These are phyloP conservation scores for Falco peregrinus DNA, from an alignment of 2,797 vertebrate species.

Conservation along the genomic window DNA sequence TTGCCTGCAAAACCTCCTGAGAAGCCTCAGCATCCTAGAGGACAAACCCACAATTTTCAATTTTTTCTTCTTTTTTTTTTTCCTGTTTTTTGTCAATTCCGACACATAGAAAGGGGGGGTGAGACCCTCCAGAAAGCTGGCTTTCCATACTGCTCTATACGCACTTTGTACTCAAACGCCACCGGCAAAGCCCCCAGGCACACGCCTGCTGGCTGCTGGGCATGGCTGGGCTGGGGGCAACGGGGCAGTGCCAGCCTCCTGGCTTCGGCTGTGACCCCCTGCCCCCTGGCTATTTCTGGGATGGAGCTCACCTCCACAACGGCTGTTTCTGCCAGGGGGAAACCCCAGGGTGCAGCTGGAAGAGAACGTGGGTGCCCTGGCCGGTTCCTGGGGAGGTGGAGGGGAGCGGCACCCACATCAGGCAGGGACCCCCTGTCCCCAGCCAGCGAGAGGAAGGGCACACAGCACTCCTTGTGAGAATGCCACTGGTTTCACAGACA, in stretches of 20 bases:
- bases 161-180: accelerated
- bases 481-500: neutral
- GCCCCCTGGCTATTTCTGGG: neutral
- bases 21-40: neutral
- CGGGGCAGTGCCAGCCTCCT: neutral
- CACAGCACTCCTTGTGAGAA: accelerated
- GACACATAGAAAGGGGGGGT: too few species aligned
- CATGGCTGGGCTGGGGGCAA: neutral
- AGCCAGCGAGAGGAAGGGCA: too few species aligned
- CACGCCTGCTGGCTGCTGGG: neutral
- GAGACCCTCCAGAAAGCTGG: too few species aligned
- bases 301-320: neutral
- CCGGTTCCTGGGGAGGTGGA: neutral
- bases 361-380: neutral
- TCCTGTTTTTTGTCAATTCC: too few species aligned
- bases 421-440: neutral
- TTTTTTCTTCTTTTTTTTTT: too few species aligned
- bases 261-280: neutral
- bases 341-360: neutral
- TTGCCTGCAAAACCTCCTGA: neutral
- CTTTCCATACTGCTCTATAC: neutral
- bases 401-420: neutral
- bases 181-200: neutral
- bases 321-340: neutral
- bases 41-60: neutral